These are phyloP conservation scores for Mastigias papua DNA, from an alignment of 30 jellyfish, hydroid and myxozoan species.

Conservation along the genomic window DNA sequence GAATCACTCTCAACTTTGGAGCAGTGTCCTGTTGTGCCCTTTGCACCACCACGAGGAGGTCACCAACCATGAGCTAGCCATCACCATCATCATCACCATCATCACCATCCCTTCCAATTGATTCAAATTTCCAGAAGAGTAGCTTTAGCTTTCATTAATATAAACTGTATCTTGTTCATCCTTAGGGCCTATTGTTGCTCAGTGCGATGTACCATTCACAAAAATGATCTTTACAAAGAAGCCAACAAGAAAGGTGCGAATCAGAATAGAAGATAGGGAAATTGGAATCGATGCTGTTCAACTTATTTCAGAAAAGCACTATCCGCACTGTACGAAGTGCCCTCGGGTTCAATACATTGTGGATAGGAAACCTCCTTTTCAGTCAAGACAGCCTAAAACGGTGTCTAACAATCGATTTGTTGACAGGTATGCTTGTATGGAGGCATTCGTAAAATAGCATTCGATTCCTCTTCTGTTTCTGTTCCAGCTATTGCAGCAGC, in stretches of 20 bases:
- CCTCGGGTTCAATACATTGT: slow-evolving; percentile 73
- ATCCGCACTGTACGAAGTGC: slow-evolving; percentile 74
- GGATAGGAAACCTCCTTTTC: slow-evolving; percentile 85
- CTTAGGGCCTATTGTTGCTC: slow-evolving; percentile 82
- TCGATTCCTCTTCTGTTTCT: too few species aligned
- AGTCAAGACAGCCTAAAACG: slow-evolving; percentile 23
- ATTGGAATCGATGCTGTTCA: slow-evolving; percentile 94
- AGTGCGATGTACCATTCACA: slow-evolving; percentile 89
- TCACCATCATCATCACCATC: neutral
- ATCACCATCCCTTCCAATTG: too few species aligned
- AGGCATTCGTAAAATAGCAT: too few species aligned
- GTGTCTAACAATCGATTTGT: slow-evolving; percentile 15
- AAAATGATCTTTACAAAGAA: slow-evolving; percentile 53
- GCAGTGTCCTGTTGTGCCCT: too few species aligned
- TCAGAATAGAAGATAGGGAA: slow-evolving; percentile 21
- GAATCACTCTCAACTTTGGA: too few species aligned
- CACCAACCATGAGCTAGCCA: neutral
- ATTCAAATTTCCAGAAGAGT: too few species aligned
- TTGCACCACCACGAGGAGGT: too few species aligned
- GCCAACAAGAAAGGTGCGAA: slow-evolving; percentile 53
- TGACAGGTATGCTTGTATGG: too few species aligned
- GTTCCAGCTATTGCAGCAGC: too few species aligned
- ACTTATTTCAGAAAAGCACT: slow-evolving; percentile 73
- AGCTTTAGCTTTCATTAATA: neutral
- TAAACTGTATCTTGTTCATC: neutral